A percentile compares a stretch with the other conserved stretches of the same genome.
Conservation (phyloP, 2,113 vertebrate species). For the Caloenas nicobarica region DNA sequence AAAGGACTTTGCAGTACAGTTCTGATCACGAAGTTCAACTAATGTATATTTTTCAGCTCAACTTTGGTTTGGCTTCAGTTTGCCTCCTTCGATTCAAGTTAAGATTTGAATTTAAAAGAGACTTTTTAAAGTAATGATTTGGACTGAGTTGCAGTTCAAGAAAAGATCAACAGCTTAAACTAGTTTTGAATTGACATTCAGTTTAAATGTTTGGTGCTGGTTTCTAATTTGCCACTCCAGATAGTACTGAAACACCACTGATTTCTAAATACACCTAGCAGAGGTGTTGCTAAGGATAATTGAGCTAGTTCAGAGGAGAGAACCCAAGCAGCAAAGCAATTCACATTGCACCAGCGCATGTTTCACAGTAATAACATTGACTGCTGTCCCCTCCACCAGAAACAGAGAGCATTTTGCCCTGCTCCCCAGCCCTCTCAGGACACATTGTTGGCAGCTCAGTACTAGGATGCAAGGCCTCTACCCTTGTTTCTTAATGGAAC, state of each 20-base stretch:
- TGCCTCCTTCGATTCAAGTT: not conserved
- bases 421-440: not conserved
- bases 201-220: not conserved
- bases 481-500: not conserved
- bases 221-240: not conserved
- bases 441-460: not conserved
- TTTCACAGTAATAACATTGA: not conserved
- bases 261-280: not conserved
- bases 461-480: not conserved
- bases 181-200: not conserved
- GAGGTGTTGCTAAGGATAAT: not conserved
- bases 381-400: not conserved
- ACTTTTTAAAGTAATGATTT: not conserved
- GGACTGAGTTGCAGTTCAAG: not conserved
- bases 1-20: not conserved
- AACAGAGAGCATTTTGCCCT: not conserved
- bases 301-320: not conserved
- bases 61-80: not conserved
- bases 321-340: not conserved
- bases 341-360: fast-evolving
- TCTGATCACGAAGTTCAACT: not conserved
- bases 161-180: not conserved
- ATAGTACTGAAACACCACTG: not conserved
- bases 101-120: not conserved
- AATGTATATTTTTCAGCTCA: not conserved